These are phyloP conservation scores for Sinocyclocheilus rhinocerous DNA, from an alignment of 2,113 vertebrate species.

Conservation along the genomic window DNA sequence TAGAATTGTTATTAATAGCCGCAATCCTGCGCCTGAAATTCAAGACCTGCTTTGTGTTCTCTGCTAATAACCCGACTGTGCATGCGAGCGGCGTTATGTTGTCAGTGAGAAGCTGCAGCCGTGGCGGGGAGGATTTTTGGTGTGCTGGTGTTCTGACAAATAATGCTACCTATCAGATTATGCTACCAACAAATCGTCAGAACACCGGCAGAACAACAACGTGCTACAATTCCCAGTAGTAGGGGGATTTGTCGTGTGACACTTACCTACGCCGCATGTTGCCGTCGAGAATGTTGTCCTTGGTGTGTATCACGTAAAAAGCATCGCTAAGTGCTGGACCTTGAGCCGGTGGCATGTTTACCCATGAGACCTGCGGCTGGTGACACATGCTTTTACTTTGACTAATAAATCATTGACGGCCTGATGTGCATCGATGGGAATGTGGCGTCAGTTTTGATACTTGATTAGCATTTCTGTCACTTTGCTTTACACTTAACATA, in stretches of 20 bases:
- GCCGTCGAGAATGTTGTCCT: constrained; percentile 41
- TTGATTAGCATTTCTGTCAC: constrained; percentile 72
- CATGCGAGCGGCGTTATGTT: too few species aligned
- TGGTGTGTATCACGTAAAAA: constrained; percentile 36
- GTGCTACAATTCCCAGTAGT: too few species aligned
- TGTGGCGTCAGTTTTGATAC: constrained; percentile 64
- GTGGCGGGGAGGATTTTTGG: too few species aligned
- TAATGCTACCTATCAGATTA: too few species aligned
- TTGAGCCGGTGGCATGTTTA: constrained; percentile 66
- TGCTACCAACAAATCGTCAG: too few species aligned
- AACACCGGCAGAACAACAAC: too few species aligned
- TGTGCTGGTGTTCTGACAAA: too few species aligned
- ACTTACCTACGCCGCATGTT: not conserved
- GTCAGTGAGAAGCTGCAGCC: too few species aligned
- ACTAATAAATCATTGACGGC: constrained; percentile 72
- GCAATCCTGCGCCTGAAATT: too few species aligned
- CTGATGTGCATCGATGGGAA: constrained; percentile 63
- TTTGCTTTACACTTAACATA: constrained; percentile 77
- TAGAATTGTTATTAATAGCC: too few species aligned
- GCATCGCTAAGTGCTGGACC: constrained; percentile 63
- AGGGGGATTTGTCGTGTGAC: not conserved
- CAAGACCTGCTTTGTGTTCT: too few species aligned
- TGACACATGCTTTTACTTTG: constrained; percentile 66
- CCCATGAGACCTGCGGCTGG: constrained; percentile 61
- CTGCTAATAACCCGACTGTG: too few species aligned